These are phyloP conservation scores for Poecilia latipinna DNA, from an alignment of 2,113 vertebrate genomes.

Conservation along the genomic window DNA sequence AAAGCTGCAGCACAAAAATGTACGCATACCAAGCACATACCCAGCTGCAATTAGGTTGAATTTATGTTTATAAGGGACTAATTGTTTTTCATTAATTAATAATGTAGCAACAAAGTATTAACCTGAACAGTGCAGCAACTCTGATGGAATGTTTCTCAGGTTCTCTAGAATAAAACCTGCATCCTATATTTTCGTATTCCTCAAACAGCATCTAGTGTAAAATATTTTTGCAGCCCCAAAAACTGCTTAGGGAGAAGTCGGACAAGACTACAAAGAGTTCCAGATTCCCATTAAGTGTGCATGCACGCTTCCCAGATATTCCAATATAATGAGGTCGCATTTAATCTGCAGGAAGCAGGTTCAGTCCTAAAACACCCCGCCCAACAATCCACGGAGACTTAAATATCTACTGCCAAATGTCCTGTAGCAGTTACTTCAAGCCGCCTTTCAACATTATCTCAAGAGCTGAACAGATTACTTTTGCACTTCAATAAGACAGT, in stretches of 20 bases:
- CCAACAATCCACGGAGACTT: background rate
- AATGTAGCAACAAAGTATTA: background rate
- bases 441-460: background rate
- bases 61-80: background rate
- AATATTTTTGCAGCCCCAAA: background rate
- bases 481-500: background rate
- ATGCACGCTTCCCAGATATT: background rate
- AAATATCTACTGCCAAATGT: background rate
- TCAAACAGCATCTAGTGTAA: background rate
- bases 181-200: background rate
- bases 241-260: too few species aligned
- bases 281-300: background rate
- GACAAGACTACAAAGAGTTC: background rate
- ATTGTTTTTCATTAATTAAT: background rate
- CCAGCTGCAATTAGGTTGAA: background rate
- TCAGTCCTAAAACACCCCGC: background rate
- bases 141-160: too few species aligned
- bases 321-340: background rate
- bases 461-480: too few species aligned
- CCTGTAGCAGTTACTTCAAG: background rate
- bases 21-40: background rate
- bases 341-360: background rate
- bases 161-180: background rate
- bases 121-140: too few species aligned
- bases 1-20: background rate